Evolutionary conservation across 2,797 vertebrate genomes (phyloP), one percentile per base, ranked within the genome.

Genomic region (Pogonophryne albipinna): DNA sequence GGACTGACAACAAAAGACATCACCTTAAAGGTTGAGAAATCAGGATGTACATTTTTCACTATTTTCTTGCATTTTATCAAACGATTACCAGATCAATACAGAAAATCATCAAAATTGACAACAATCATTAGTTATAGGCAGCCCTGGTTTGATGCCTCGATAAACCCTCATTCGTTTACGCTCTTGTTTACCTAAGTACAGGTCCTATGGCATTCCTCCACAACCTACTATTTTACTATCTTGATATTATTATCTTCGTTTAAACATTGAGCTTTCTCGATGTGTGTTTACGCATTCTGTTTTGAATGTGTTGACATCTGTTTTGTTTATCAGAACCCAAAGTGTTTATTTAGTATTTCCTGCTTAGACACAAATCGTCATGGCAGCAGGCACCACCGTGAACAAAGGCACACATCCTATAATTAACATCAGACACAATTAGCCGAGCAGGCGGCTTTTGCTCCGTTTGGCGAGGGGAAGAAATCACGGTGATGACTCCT

Each of bases 381-480:
- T 83, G 83, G 83, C 90, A 88, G 87, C 82, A 75, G 86, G 84
- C 82, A 75, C 79, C 76, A 45, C 52, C n/a, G 71, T 56, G 68
- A 89, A 91, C 84, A 93, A 92, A 88, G 76, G 52, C 72, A 66
- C 78, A 88, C 77, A 80, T 89, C 79, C 90, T 86, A 86, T 88
- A 89, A 89, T 93, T 89, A 89, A 79, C 82, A 74, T 79, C 85
- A 74, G 74, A 86, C 82, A 87, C 89, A 92, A 92, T 93, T 91
- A 91, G 82, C 66, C 74, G 1, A 73, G 64, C 78, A 34, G 83
- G 59, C 87, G 67, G 85, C 66, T 85, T 38, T 84, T 19, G 73
- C 84, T 85, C 79, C 65, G n/a, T 41, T 68, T 44, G 74, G 82
- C 63, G 44, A 62, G 61, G 86, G 77, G 74, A 87, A 90, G 90